Evolutionary conservation across 2,113 vertebrate genomes (phyloP).

Genomic region (Rhea pennata): DNA sequence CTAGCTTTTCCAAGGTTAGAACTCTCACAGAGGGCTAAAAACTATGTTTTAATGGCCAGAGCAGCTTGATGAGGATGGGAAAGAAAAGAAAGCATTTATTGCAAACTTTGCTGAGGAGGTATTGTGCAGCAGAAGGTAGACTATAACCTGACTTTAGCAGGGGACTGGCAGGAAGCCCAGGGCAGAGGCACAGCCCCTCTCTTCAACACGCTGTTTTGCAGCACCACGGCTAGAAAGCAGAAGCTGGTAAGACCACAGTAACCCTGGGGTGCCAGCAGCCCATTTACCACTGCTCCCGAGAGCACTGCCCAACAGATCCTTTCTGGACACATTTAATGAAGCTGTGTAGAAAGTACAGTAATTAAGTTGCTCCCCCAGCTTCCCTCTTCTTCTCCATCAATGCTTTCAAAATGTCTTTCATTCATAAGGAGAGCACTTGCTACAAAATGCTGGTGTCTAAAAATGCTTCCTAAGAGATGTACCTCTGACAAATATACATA

Average conservation of each 20-base stretch:
- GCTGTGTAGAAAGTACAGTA: not conserved
- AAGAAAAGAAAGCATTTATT: not conserved
- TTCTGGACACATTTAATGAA: not conserved
- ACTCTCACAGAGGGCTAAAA: not conserved
- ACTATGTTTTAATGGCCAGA: not conserved
- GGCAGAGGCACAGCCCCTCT: not conserved
- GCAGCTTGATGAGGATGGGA: not conserved
- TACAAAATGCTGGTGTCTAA: not conserved
- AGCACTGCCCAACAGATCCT: not conserved
- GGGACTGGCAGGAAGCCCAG: not conserved
- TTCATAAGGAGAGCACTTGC: not conserved
- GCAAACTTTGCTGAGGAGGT: not conserved
- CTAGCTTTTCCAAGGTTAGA: not conserved
- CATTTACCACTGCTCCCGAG: not conserved
- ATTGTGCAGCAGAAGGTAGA: not conserved
- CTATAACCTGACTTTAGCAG: not conserved
- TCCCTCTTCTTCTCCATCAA: not conserved
- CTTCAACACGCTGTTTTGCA: rapidly evolving
- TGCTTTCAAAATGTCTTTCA: not conserved
- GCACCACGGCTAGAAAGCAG: not conserved
- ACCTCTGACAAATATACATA: not conserved
- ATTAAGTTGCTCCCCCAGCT: too few relatives aligned
- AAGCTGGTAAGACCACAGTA: not conserved
- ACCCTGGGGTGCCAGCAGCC: rapidly evolving
- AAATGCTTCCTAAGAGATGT: not conserved